Base-by-base conservation (phyloP, 2,797 vertebrate species). In the Tolypeutes matacus region DNA sequence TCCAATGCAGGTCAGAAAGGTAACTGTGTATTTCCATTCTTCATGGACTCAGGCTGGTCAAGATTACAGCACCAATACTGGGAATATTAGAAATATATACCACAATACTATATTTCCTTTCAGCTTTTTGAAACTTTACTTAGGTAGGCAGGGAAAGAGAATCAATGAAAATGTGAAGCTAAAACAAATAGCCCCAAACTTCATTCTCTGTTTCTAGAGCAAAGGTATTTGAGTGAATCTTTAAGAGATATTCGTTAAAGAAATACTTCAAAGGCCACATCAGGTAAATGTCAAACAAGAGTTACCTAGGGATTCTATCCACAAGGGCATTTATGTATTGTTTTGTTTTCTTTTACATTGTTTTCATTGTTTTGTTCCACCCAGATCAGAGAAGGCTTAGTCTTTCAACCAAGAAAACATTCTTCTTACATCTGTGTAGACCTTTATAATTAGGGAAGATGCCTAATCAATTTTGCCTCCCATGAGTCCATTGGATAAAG, bases 301-400 rank as follows among this genome's bases (percentile, higher is more conserved):
- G 31, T 85, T 91, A 58, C 46, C 7, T 49, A 31, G 51, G 34
- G 15, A 86, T 83, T 53, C 34, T 77, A 36, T 53, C 11, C 67
- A 27, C 69, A 11, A 51, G 64, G 53, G 5, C 15, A 27, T 51
- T 67, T 77, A 11, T 34, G 5, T 67, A 10, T 91, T 62, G 42
- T 88, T 91, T 90, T 91, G 34, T 65, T 81, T 11, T 25, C 10
- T 27, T 64, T 93, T 85, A 27, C 5, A 62, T 89, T 93, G 13
- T 64, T 65, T 82, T 67, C 53, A 29, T 64, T 72, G 65, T 77
- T 94, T 81, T 53, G 1, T 72, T 77, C 27, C 72, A 23, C 70
- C 7, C 12, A 70, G 27, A 49, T 91, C 12, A 70, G 18, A 80
- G 56, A 23, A 69, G 49, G 20, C 23, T 53, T 64, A 11, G 11